Base-by-base conservation (phyloP, 1,140 invertebrate species). In the Temnothorax nylanderi region DNA sequence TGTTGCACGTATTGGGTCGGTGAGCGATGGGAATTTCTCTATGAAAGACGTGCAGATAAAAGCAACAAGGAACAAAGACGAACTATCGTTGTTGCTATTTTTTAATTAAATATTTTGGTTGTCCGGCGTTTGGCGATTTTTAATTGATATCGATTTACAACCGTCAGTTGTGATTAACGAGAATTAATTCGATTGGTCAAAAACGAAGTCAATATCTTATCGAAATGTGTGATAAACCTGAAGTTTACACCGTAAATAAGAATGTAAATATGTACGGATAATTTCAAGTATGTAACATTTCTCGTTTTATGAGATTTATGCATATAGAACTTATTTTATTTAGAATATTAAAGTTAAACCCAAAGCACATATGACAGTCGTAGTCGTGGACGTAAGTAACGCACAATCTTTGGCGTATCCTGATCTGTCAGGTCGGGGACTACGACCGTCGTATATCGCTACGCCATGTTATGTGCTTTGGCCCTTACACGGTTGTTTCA, bases 1-100 rank as follows among this genome's bases (percentile, higher is more conserved):
- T 88, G 74, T 85, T 88, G 56, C 67, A 58, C 81, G 71, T 69
- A 64, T 60, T 51, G 10, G 86, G 13, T 54, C 56, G 71, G n/a
- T 77, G 72, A 88, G 47, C 65, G 74, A 89, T 88, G 87, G 67
- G 87, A 89, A 89, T 89, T 89, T 89, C 60, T 88, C 82, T 80
- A 67, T 86, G 44, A 58, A 71, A 58, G 72, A 89, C 58, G 80
- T 89, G 65, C 49, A 51, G 21, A 80, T 44, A 44, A 81, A 81
- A 56, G 60, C 76, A 65, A 69, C 77, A 16, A 54, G n/a, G 16
- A 54, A 56, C 47, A 47, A 56, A 51, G 64, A 80, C 32, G 21
- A 21, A 51, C n/a, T 81, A 37, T 32, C 64, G 34, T 56, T 77
- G 56, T 64, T 26, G 44, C n/a, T 81, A 41, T 81, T 81, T 54